Percentiles rank a stretch among this genome's conserved stretches.
Conservation (phyloP, 2,888 invertebrate species). For the Platycheirus albimanus region DNA sequence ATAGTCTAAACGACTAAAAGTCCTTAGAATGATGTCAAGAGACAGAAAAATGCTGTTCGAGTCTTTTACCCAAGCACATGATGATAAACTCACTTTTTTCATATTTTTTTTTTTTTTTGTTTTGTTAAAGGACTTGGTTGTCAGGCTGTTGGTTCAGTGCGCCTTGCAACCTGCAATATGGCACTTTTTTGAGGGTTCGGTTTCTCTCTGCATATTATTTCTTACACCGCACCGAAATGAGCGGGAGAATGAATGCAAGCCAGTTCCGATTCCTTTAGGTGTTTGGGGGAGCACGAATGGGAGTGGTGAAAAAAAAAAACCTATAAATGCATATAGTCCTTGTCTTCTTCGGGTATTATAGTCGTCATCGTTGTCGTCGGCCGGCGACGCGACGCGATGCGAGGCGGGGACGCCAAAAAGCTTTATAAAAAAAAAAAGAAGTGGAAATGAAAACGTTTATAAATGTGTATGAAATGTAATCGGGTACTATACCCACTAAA, state of each 20-base stretch:
- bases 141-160: conserved; percentile 51
- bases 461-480: conserved; percentile 67
- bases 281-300: neutral
- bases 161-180: conserved; percentile 29
- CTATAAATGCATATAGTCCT: conserved; percentile 23
- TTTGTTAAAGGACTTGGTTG: conserved; percentile 14
- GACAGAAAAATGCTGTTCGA: conserved; percentile 60
- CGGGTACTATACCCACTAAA: conserved; percentile 47
- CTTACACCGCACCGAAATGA: conserved; percentile 53
- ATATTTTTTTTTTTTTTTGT: conserved; percentile 7
- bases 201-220: conserved; percentile 40
- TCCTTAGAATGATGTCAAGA: conserved; percentile 66
- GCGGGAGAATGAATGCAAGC: conserved; percentile 34
- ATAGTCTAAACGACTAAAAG: conserved; percentile 49
- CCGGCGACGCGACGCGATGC: no score
- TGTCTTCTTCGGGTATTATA: neutral
- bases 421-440: no score
- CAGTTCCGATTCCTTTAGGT: conserved; percentile 19
- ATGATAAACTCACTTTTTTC: conserved; percentile 45
- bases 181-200: conserved; percentile 40
- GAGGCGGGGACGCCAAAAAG: conserved; percentile 18
- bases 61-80: conserved; percentile 38
- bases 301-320: conserved; percentile 11
- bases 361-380: neutral
- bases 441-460: conserved; percentile 71